Evolutionary conservation across 2,113 vertebrate species (phyloP).

Genomic region (Pantherophis guttatus): DNA sequence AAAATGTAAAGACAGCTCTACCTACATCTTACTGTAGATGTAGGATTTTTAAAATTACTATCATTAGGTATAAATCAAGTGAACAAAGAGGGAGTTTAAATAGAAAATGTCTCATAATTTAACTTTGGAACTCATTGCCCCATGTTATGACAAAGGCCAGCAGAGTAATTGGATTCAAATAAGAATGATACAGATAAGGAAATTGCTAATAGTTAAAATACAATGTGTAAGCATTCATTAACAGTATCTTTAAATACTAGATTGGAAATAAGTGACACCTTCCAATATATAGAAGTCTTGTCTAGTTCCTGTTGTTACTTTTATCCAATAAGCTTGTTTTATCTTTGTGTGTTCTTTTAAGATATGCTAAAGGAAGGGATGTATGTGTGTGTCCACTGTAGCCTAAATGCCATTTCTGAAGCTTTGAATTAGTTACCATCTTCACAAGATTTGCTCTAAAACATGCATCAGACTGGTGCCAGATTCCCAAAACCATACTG

Average conservation of each 20-base stretch:
- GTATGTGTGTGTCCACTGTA: background rate
- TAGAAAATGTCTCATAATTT: background rate
- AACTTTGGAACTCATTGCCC: background rate
- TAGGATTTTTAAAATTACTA: background rate
- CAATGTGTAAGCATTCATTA: background rate
- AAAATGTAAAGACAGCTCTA: background rate
- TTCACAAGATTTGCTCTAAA: background rate
- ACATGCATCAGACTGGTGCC: background rate
- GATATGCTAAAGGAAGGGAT: rapidly evolving
- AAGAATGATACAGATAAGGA: background rate
- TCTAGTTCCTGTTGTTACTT: background rate
- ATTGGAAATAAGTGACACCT: background rate
- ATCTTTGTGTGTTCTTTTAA: background rate
- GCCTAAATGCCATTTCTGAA: background rate
- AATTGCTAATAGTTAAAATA: background rate
- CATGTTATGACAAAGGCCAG: background rate
- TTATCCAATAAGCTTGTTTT: background rate
- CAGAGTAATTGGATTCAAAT: background rate
- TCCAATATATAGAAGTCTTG: background rate
- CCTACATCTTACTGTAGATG: background rate
- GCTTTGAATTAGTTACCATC: background rate
- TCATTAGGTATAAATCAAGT: background rate
- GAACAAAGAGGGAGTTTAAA: background rate
- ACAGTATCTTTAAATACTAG: background rate
- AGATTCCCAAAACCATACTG: background rate